Evolutionary conservation across 2,888 invertebrate species (phyloP).

Genomic region (Suillia variegata): DNA sequence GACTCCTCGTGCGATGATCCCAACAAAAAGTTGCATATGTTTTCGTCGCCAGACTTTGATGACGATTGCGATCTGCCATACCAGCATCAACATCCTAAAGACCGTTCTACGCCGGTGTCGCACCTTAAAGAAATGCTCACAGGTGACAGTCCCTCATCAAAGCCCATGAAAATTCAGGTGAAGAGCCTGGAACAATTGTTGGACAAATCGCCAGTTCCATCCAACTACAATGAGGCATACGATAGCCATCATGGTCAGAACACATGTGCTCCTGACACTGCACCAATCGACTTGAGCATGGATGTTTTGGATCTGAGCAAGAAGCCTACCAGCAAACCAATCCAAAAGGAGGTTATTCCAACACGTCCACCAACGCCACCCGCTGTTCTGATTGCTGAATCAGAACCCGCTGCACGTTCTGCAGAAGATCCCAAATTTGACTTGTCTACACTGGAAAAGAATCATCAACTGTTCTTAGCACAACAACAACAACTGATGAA

Average conservation of each 20-base stretch:
- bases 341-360: slow-evolving; percentile 38
- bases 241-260: slow-evolving; percentile 59
- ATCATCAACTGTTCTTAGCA: slow-evolving; percentile 69
- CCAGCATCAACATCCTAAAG: slow-evolving; percentile 49
- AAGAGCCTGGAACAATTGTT: slow-evolving; percentile 70
- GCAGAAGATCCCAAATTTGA: slow-evolving; percentile 38
- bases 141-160: slow-evolving; percentile 40
- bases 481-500: slow-evolving; percentile 62
- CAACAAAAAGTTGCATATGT: slow-evolving; percentile 65
- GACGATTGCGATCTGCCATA: slow-evolving; percentile 27
- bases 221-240: slow-evolving; percentile 59
- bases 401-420: slow-evolving; percentile 6
- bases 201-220: slow-evolving; percentile 44
- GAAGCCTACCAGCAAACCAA: slow-evolving; percentile 65
- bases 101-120: slow-evolving; percentile 59
- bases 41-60: slow-evolving; percentile 64
- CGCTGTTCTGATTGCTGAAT: slow-evolving; percentile 66
- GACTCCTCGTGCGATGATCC: slow-evolving; percentile 79
- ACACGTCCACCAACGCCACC: slow-evolving; percentile 64
- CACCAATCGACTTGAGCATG: slow-evolving; percentile 75
- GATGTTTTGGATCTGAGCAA: slow-evolving; percentile 85
- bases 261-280: slow-evolving; percentile 59
- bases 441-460: slow-evolving; percentile 63
- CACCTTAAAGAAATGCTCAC: slow-evolving; percentile 63
- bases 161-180: slow-evolving; percentile 66